phyloP scores from a whole-genome alignment of 2,888 invertebrate genomes.

The Drosophila atripex region DNA sequence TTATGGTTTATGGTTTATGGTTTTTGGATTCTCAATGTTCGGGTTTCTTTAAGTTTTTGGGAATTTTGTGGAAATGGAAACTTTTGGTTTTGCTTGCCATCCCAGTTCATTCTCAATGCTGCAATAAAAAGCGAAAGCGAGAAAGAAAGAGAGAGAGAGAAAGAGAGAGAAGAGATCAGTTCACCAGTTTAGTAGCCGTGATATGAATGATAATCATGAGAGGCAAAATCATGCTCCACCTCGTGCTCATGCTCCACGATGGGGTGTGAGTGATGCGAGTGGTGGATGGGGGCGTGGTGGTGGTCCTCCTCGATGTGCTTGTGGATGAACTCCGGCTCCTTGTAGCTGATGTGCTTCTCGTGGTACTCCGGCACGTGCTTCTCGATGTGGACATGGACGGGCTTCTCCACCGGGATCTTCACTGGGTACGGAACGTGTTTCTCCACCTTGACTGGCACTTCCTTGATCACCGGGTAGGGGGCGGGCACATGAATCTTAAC shows the following conservation, averaged over 20 bases:
- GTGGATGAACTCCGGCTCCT: slow-evolving; percentile 88
- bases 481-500: slow-evolving; percentile 89
- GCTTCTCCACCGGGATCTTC: slow-evolving; percentile 88
- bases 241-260: slow-evolving; percentile 83
- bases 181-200: slow-evolving; percentile 70
- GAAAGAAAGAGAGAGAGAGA: slow-evolving; percentile 53
- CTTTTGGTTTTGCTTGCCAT: slow-evolving; percentile 48
- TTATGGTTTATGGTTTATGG: slow-evolving; percentile 1
- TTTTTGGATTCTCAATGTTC: slow-evolving; percentile 3
- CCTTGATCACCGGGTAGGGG: slow-evolving; percentile 88
- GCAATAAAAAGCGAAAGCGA: slow-evolving; percentile 71
- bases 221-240: slow-evolving; percentile 75
- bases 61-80: slow-evolving; percentile 21
- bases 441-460: slow-evolving; percentile 87
- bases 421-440: slow-evolving; percentile 89
- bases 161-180: slow-evolving; percentile 49
- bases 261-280: slow-evolving; percentile 64
- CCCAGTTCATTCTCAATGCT: slow-evolving; percentile 69
- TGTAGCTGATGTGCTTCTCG: slow-evolving; percentile 88
- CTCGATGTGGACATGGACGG: slow-evolving; percentile 90
- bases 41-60: slow-evolving; percentile 13
- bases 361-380: slow-evolving; percentile 87
- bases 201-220: slow-evolving; percentile 81
- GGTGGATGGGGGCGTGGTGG: slow-evolving; percentile 71
- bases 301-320: slow-evolving; percentile 84